A percentile compares a stretch with the other conserved stretches of the same genome.
phyloP scores from a whole-genome alignment of 2,888 invertebrate species.

The Embidobia sp. region DNA sequence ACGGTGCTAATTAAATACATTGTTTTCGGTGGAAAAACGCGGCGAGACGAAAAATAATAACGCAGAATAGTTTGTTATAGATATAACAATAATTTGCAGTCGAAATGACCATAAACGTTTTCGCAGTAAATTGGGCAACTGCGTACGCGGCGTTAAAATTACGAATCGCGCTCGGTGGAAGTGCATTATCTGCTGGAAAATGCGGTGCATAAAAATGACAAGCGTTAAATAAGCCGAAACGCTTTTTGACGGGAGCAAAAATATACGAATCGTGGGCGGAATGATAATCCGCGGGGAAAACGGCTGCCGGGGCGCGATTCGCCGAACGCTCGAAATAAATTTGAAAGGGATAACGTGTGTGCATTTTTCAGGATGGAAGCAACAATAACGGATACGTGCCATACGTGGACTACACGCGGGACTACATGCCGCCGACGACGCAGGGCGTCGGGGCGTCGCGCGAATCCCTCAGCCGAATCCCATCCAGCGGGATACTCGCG shows the following conservation, averaged over 20 bases:
- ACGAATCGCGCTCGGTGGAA: background rate
- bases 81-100: too few relatives aligned
- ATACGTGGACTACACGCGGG: conserved; percentile 93
- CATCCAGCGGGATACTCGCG: conserved; percentile 77
- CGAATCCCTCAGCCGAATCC: conserved; percentile 80
- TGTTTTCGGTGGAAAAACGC: too few relatives aligned
- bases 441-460: conserved; percentile 80
- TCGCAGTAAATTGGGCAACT: too few relatives aligned
- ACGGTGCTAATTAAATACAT: too few relatives aligned
- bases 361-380: conserved; percentile 86
- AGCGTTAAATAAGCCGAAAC: conserved; percentile 25
- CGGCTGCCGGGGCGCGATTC: too few relatives aligned
- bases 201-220: conserved; percentile 30
- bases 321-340: conserved; percentile 15
- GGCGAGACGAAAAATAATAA: too few relatives aligned
- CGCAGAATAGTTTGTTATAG: too few relatives aligned
- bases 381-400: conserved; percentile 93
- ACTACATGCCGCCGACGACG: conserved; percentile 92
- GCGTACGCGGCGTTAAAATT: conserved; percentile 15
- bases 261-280: conserved; percentile 27
- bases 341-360: conserved; percentile 29
- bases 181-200: conserved; percentile 23
- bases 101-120: too few relatives aligned
- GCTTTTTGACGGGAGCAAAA: conserved; percentile 32
- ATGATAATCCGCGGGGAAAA: conserved; percentile 33